These are phyloP conservation scores for Mechanitis mazaeus DNA, from an alignment of 2,888 invertebrate genomes.

Conservation along the genomic window DNA sequence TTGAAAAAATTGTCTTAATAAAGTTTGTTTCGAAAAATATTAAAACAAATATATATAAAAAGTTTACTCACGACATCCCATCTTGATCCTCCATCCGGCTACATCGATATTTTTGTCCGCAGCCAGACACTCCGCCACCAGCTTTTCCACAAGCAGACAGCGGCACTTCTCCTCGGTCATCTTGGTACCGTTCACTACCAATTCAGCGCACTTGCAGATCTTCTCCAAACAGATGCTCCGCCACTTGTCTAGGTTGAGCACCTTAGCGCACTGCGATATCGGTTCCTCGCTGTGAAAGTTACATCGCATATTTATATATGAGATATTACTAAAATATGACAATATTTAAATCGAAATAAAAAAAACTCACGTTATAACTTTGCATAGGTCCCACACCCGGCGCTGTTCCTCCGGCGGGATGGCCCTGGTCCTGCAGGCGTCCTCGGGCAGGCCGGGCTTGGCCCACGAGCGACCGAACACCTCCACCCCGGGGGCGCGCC, in stretches of 20 bases:
- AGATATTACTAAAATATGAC: background rate
- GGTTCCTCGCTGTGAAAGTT: conserved; percentile 76
- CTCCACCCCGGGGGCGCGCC: conserved; percentile 75
- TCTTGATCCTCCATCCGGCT: conserved; percentile 81
- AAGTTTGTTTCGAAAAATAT: background rate
- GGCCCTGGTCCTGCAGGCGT: conserved; percentile 77
- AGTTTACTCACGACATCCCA: conserved; percentile 80
- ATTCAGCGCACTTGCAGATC: conserved; percentile 83
- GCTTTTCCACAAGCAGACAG: conserved; percentile 81
- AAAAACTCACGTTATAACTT: conserved; percentile 77
- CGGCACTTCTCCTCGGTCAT: conserved; percentile 73
- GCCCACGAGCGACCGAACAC: conserved; percentile 89
- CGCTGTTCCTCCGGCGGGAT: conserved; percentile 80
- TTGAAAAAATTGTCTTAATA: too few relatives aligned
- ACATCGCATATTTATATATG: background rate
- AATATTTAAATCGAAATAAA: background rate
- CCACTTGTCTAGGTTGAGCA: conserved; percentile 81
- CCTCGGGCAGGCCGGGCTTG: conserved; percentile 64
- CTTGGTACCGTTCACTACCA: conserved; percentile 61
- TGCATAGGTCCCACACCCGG: conserved; percentile 81
- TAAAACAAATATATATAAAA: background rate
- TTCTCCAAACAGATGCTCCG: conserved; percentile 84
- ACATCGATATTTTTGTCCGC: conserved; percentile 79
- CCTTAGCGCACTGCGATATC: conserved; percentile 79
- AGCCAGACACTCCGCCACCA: conserved; percentile 85